These are phyloP conservation scores for Tetragonula carbonaria DNA, from an alignment of 2,888 invertebrate genomes.

Conservation along the genomic window DNA sequence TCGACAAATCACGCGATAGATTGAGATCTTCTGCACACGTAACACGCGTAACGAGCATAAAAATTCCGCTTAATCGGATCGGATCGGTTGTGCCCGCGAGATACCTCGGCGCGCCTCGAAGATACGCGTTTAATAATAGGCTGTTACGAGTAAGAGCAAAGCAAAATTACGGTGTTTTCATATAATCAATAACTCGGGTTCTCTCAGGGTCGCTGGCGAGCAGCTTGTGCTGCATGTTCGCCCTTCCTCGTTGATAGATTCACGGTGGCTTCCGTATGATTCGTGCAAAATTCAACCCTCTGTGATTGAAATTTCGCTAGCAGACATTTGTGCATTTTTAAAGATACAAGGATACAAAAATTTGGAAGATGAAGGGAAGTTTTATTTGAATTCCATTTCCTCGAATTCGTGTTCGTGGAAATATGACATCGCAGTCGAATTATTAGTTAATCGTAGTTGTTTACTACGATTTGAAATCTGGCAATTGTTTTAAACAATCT, in stretches of 20 bases:
- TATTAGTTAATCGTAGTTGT: too few relatives aligned
- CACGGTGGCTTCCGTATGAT: slow-evolving; percentile 9
- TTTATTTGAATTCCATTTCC: too few relatives aligned
- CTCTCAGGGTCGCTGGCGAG: slow-evolving; percentile 49
- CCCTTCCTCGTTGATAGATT: slow-evolving; percentile 16
- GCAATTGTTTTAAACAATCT: too few relatives aligned
- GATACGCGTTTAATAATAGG: slow-evolving; percentile 56
- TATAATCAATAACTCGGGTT: slow-evolving; percentile 55
- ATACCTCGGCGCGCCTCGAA: slow-evolving; percentile 2
- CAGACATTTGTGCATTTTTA: too few relatives aligned
- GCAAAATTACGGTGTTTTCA: slow-evolving; percentile 58
- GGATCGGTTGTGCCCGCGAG: neutral
- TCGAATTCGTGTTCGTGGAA: too few relatives aligned
- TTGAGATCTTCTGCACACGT: slow-evolving; percentile 14
- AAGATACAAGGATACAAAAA: too few relatives aligned
- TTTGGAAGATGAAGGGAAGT: too few relatives aligned
- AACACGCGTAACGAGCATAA: slow-evolving; percentile 9
- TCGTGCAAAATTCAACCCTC: neutral
- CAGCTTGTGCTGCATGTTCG: slow-evolving; percentile 13
- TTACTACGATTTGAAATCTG: too few relatives aligned
- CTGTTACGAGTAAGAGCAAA: slow-evolving; percentile 39
- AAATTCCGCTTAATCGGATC: slow-evolving; percentile 40
- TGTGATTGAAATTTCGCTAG: too few relatives aligned
- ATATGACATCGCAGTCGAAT: too few relatives aligned
- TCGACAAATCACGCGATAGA: slow-evolving; percentile 6